Evolutionary conservation across 2,888 invertebrate genomes (phyloP).

Genomic region (Volucella bombylans): DNA sequence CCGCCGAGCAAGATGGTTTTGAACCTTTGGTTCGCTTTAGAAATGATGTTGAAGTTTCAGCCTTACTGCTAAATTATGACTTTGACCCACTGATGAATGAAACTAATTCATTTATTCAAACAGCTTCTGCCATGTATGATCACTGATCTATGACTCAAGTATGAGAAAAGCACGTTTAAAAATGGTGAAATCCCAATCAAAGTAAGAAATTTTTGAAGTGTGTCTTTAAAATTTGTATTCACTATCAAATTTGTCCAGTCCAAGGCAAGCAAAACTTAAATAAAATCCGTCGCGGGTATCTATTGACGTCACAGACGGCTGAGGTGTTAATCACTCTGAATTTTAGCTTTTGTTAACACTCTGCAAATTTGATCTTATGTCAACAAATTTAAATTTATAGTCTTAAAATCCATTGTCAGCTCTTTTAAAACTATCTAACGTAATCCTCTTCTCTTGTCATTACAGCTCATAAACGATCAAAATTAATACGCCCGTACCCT

Average conservation of each 20-base stretch:
- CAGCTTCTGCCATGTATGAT: too few species aligned
- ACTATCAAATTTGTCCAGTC: background rate
- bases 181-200: too few species aligned
- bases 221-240: too few species aligned
- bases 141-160: too few species aligned
- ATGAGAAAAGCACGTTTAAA: too few species aligned
- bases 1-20: too few species aligned
- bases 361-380: background rate
- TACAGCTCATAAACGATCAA: slow-evolving; percentile 67
- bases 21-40: too few species aligned
- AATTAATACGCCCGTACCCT: slow-evolving; percentile 50
- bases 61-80: too few species aligned
- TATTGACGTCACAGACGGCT: slow-evolving; percentile 28
- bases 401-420: background rate
- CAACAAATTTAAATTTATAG: background rate
- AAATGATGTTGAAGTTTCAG: too few species aligned
- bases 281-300: background rate
- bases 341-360: slow-evolving; percentile 4
- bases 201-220: too few species aligned
- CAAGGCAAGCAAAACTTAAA: background rate
- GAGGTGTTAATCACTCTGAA: slow-evolving; percentile 9
- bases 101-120: too few species aligned
- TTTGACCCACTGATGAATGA: too few species aligned
- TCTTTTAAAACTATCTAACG: background rate
- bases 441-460: slow-evolving; percentile 14